Base-by-base conservation (phyloP, 2,888 invertebrate genomes). In the Papilio gigon region DNA sequence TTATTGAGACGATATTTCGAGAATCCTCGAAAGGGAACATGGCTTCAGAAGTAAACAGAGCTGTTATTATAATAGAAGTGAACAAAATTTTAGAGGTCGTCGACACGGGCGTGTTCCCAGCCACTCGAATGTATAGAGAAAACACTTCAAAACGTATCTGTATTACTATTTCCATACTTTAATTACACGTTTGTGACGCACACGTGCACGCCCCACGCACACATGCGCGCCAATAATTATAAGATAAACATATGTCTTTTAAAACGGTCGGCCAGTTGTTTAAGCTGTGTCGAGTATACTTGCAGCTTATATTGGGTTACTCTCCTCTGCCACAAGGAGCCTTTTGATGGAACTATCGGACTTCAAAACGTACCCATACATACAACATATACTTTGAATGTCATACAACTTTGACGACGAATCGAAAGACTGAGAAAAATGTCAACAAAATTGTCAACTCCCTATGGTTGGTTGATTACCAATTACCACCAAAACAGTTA, bases 151-250 rank as follows among this genome's bases (percentile, higher is more conserved):
- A 90, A 89, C 83, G 85, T 83, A 91, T 90, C 30, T 56, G 53
- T 56, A 89, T 89, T 88, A 90, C 91, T 91, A 90, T 90, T 89
- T 90, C 89, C 87, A 90, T 90, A 88, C 87, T 89, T 89, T 90
- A 90, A 90, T 90, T 89, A 87, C 85, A 82, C 81, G 68, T 50
- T 65, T 53, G 86, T n/a, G 87, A 84, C 87, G 84, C 86, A 85
- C 87, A 87, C 81, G 79, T 73, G 75, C 71, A 71, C 70, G 77
- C 76, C 81, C 81, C 82, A 79, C 81, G 78, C 72, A 76, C 73
- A 72, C 71, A 63, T 71, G 65, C 67, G 66, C 60, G 63, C 61
- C 71, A 77, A 81, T 85, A 85, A 84, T 84, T 85, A 85, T 84
- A 85, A 86, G 85, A 87, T 88, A 88, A 89, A 89, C 89, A 89